Evolutionary conservation across 2,113 vertebrate genomes (phyloP).

Genomic region (Cygnus buccinator): DNA sequence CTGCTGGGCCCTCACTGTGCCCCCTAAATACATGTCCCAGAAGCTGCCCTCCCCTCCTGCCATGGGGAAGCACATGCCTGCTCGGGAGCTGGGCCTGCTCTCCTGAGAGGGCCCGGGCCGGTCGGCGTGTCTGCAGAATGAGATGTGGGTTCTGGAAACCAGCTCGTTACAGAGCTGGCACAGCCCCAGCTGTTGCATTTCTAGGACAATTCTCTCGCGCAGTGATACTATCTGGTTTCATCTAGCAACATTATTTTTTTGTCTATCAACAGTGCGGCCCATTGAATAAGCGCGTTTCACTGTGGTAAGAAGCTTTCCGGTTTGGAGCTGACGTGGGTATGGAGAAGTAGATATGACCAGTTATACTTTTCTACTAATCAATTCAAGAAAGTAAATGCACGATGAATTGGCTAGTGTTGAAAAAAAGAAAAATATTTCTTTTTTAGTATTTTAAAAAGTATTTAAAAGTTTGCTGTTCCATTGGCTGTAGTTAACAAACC

Average conservation of each 20-base stretch:
- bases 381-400: background rate
- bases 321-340: background rate
- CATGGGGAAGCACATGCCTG: background rate
- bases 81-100: background rate
- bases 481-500: background rate
- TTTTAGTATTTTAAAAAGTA: background rate
- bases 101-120: background rate
- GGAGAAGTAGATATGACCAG: background rate
- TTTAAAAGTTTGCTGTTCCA: background rate
- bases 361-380: background rate
- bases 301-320: background rate
- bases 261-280: background rate
- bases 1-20: background rate
- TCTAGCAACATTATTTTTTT: background rate
- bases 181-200: background rate
- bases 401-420: background rate
- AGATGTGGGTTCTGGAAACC: background rate
- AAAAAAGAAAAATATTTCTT: background rate
- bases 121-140: background rate
- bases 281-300: background rate
- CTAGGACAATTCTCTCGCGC: background rate
- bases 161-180: background rate
- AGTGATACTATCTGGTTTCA: background rate
- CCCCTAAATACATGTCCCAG: background rate
- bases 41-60: background rate